phyloP scores from a whole-genome alignment of 2,113 vertebrate species.

The Nothocercus julius region DNA sequence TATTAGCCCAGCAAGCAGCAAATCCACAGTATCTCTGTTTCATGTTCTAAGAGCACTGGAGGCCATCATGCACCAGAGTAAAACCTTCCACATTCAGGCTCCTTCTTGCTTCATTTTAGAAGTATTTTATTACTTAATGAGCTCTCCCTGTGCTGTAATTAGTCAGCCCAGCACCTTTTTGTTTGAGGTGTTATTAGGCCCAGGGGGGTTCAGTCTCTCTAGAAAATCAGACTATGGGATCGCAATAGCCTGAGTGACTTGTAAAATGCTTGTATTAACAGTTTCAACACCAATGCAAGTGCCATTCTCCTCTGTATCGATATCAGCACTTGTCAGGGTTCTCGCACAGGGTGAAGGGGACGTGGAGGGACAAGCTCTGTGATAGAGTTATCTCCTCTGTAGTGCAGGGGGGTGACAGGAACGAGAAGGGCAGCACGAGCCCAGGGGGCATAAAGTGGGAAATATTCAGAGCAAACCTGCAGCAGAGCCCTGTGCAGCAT shows the following conservation, averaged over 20 bases:
- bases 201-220: background rate
- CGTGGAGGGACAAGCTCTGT: background rate
- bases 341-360: background rate
- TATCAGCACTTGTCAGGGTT: background rate
- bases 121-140: conserved; percentile 44
- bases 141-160: conserved; percentile 32
- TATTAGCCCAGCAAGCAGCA: background rate
- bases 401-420: accelerated
- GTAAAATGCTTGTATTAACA: background rate
- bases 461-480: too few species aligned
- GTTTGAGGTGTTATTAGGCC: background rate
- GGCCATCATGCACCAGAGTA: background rate
- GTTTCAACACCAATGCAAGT: background rate
- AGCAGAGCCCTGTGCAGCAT: accelerated
- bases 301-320: background rate
- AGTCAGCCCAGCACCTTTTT: background rate
- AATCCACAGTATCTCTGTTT: background rate
- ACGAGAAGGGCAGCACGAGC: accelerated
- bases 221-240: background rate
- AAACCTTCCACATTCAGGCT: background rate
- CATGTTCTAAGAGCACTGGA: background rate
- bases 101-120: conserved; percentile 2
- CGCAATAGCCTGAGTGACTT: background rate
- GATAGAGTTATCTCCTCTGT: background rate
- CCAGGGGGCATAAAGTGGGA: background rate